phyloP scores from a whole-genome alignment of 2,888 invertebrate genomes.

The Hydroisotoma schaefferi region DNA sequence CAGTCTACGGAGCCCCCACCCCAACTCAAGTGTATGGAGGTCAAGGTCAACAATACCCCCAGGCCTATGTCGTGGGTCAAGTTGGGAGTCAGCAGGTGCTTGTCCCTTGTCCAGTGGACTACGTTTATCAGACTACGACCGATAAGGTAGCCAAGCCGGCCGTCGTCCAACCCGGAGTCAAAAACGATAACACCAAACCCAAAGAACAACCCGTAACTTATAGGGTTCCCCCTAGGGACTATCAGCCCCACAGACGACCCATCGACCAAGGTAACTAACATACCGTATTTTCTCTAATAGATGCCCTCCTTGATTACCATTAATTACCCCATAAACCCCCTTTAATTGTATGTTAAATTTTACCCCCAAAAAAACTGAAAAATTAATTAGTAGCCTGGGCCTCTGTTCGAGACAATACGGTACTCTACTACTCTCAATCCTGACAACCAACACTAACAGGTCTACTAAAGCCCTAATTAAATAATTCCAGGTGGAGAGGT shows the following conservation, averaged over 20 bases:
- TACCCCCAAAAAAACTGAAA: too few species aligned
- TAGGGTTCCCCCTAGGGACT: constrained; percentile 6
- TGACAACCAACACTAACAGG: neutral
- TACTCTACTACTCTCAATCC: too few species aligned
- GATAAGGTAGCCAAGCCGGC: constrained; percentile 4
- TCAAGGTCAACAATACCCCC: constrained; percentile 6
- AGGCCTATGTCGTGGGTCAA: neutral
- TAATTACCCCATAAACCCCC: too few species aligned
- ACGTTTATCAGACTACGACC: constrained; percentile 10
- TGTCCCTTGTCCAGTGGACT: constrained; percentile 19
- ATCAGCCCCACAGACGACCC: neutral
- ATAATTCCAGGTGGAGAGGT: too few species aligned
- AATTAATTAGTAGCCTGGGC: too few species aligned
- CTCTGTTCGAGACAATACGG: too few species aligned
- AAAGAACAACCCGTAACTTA: too few species aligned
- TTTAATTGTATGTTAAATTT: too few species aligned
- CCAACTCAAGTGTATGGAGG: constrained; percentile 9
- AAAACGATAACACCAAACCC: constrained; percentile 1
- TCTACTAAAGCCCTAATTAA: too few species aligned
- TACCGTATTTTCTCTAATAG: too few species aligned
- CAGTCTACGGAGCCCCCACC: constrained; percentile 10
- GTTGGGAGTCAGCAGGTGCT: constrained; percentile 14
- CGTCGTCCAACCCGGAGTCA: constrained; percentile 10
- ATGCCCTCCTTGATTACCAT: too few species aligned
- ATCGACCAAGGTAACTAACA: constrained; percentile 4